phyloP scores from a whole-genome alignment of 2,113 vertebrate genomes.

The Columba livia region DNA sequence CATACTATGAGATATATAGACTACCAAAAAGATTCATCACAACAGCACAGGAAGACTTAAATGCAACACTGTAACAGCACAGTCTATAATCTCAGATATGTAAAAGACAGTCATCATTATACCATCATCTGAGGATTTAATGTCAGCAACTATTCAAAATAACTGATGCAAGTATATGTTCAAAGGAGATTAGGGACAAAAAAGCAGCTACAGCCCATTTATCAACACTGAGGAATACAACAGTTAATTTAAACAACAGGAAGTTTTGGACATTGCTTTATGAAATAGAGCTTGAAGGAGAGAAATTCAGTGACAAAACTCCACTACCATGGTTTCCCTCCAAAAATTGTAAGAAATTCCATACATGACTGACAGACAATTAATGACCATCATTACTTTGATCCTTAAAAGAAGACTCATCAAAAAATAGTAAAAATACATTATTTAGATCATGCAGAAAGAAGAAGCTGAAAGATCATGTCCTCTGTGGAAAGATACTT shows the following conservation, averaged over 20 bases:
- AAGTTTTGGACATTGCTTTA: not conserved
- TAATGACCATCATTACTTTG: not conserved
- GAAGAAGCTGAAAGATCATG: not conserved
- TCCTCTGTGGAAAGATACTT: not conserved
- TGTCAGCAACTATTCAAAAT: not conserved
- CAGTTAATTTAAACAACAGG: not conserved
- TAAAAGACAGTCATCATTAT: not conserved
- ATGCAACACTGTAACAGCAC: accelerated
- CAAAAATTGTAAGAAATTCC: not conserved
- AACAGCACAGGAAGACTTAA: not conserved
- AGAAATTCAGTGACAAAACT: not conserved
- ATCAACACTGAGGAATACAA: not conserved
- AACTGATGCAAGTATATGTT: not conserved
- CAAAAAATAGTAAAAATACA: not conserved
- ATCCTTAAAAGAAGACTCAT: not conserved
- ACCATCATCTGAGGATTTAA: not conserved
- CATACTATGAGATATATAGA: not conserved
- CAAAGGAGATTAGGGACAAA: not conserved
- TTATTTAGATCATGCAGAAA: not conserved
- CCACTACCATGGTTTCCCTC: not conserved
- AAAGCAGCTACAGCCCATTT: not conserved
- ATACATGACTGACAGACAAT: not conserved
- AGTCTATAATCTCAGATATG: not conserved
- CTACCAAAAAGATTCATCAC: not conserved
- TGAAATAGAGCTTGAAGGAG: not conserved